These are phyloP conservation scores for Caenorhabditis sp. DNA, from an alignment of 2,888 invertebrate species.

Conservation along the genomic window DNA sequence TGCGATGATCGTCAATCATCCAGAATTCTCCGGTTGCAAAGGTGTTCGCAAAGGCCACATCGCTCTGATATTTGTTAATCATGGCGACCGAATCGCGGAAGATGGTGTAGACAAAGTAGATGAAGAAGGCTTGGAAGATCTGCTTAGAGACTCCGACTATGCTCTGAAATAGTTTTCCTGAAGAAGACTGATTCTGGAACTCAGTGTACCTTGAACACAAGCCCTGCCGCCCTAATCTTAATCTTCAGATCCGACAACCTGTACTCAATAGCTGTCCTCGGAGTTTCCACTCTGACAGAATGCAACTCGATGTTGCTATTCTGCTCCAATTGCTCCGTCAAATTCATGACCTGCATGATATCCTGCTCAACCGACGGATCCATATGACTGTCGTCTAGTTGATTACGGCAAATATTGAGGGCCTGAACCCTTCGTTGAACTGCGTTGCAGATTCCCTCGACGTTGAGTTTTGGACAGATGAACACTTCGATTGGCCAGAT, in stretches of 20 bases:
- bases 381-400: slow-evolving; percentile 46
- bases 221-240: slow-evolving; percentile 66
- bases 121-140: slow-evolving; percentile 71
- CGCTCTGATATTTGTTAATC: slow-evolving; percentile 73
- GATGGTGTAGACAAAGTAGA: slow-evolving; percentile 77
- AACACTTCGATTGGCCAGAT: slow-evolving; percentile 56
- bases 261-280: slow-evolving; percentile 73
- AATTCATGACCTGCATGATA: slow-evolving; percentile 64
- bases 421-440: slow-evolving; percentile 58
- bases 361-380: slow-evolving; percentile 64
- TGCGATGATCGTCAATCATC: slow-evolving; percentile 76
- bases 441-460: slow-evolving; percentile 69
- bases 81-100: slow-evolving; percentile 75
- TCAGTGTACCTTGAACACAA: no score
- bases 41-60: slow-evolving; percentile 78
- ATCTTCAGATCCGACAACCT: slow-evolving; percentile 74
- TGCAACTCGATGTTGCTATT: slow-evolving; percentile 78
- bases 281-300: slow-evolving; percentile 73
- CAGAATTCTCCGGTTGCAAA: slow-evolving; percentile 78
- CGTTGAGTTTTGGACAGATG: slow-evolving; percentile 66
- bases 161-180: no score
- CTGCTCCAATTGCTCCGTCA: slow-evolving; percentile 72
- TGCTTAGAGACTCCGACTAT: slow-evolving; percentile 69
- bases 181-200: no score
- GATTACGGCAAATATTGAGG: slow-evolving; percentile 49